Conservation (phyloP, 2,113 vertebrate species). For the Calypte anna region DNA sequence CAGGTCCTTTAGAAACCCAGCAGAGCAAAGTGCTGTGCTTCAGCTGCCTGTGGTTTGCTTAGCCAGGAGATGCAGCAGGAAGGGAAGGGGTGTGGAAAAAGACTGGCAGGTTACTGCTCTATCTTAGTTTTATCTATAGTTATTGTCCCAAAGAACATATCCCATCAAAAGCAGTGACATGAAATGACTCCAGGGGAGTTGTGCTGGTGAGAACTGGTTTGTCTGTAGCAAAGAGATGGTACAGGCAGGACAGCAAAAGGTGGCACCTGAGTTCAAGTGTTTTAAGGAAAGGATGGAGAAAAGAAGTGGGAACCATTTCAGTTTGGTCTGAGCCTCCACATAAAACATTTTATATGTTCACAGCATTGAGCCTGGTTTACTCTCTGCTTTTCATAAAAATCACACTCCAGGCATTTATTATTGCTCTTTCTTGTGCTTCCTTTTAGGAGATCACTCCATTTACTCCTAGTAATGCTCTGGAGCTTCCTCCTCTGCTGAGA, state of each 20-base stretch:
- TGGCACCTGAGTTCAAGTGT: neutral
- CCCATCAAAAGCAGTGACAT: neutral
- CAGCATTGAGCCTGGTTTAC: neutral
- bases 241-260: neutral
- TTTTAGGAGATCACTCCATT: neutral
- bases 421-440: neutral
- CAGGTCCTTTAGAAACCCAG: neutral
- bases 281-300: neutral
- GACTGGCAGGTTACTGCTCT: no score
- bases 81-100: neutral
- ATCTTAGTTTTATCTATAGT: no score
- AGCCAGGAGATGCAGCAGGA: neutral
- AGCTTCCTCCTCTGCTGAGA: neutral
- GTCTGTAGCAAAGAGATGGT: neutral
- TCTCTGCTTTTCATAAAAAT: neutral
- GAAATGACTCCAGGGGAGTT: neutral
- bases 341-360: neutral
- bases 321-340: neutral
- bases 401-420: neutral
- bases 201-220: neutral
- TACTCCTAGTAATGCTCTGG: neutral
- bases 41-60: accelerated
- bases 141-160: neutral
- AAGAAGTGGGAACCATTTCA: neutral
- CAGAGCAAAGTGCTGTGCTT: neutral